Percentiles rank a stretch among this genome's conserved stretches.
phyloP scores from a whole-genome alignment of 2,113 vertebrate genomes.

The Vireo altiloquus region DNA sequence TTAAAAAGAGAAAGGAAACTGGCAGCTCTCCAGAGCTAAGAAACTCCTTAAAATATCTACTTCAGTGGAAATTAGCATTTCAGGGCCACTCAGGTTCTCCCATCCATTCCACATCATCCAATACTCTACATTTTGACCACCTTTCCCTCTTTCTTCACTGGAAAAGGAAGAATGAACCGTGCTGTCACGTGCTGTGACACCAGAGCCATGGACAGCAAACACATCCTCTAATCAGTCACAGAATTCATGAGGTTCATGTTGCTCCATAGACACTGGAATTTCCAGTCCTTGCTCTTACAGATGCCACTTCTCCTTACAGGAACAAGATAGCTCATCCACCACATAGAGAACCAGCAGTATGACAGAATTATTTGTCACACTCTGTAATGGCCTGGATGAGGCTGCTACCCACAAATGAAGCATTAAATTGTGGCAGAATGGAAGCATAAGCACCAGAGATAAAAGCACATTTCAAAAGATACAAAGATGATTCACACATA shows the following conservation, averaged over 20 bases:
- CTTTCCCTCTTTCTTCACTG: background rate
- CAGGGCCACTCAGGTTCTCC: background rate
- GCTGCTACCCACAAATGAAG: slow-evolving; percentile 24
- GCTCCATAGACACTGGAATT: slow-evolving; percentile 6
- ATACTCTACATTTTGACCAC: background rate
- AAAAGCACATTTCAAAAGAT: background rate
- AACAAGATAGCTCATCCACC: background rate
- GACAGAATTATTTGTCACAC: slow-evolving; percentile 33
- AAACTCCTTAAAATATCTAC: background rate
- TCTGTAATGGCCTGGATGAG: background rate
- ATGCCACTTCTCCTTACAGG: background rate
- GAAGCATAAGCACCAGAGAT: background rate
- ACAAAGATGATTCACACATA: slow-evolving; percentile 2
- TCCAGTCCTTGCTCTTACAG: background rate
- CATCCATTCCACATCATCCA: background rate
- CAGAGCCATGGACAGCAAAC: background rate
- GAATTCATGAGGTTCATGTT: background rate
- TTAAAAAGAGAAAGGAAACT: slow-evolving; percentile 21
- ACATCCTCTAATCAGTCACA: background rate
- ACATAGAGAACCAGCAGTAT: background rate
- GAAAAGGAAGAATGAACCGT: background rate
- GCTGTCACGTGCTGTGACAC: background rate
- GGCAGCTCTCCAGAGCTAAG: slow-evolving; percentile 32
- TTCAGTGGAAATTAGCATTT: slow-evolving; percentile 15
- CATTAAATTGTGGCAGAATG: slow-evolving; percentile 12